These are phyloP conservation scores for Chelon auratus DNA, from an alignment of 2,797 vertebrate genomes.

Conservation along the genomic window DNA sequence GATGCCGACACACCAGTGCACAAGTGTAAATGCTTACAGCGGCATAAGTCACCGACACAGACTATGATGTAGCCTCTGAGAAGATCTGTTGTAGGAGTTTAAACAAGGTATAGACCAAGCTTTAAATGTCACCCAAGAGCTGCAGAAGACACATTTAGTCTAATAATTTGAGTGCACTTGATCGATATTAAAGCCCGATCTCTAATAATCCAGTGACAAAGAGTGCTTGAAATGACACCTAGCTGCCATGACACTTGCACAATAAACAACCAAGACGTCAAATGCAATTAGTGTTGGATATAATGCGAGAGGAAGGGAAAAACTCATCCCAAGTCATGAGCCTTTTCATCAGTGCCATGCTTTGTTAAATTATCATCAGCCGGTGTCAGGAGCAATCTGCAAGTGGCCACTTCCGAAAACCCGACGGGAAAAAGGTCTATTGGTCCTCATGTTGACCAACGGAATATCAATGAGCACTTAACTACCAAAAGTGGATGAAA, in stretches of 20 bases:
- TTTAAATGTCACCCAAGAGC: not conserved
- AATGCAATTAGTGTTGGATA: conserved; percentile 67
- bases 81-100: too few species aligned
- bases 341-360: conserved; percentile 74
- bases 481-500: conserved; percentile 68
- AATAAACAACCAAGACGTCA: conserved; percentile 76
- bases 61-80: too few species aligned
- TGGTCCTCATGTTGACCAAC: conserved; percentile 72
- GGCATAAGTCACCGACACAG: too few species aligned
- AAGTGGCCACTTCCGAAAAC: conserved; percentile 68
- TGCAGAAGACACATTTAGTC: not conserved
- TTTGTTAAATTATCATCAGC: conserved; percentile 82
- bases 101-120: too few species aligned
- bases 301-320: conserved; percentile 41
- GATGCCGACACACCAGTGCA: too few species aligned
- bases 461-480: conserved; percentile 80
- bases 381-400: conserved; percentile 74
- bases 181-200: conserved; percentile 26
- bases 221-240: conserved; percentile 40
- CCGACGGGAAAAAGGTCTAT: conserved; percentile 68
- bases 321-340: conserved; percentile 68
- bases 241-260: conserved; percentile 55
- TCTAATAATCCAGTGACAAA: conserved; percentile 35
- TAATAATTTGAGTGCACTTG: too few species aligned
- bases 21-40: too few species aligned